phyloP scores from a whole-genome alignment of 1,140 invertebrate species.

The Cyrtorhinus lividipennis region DNA sequence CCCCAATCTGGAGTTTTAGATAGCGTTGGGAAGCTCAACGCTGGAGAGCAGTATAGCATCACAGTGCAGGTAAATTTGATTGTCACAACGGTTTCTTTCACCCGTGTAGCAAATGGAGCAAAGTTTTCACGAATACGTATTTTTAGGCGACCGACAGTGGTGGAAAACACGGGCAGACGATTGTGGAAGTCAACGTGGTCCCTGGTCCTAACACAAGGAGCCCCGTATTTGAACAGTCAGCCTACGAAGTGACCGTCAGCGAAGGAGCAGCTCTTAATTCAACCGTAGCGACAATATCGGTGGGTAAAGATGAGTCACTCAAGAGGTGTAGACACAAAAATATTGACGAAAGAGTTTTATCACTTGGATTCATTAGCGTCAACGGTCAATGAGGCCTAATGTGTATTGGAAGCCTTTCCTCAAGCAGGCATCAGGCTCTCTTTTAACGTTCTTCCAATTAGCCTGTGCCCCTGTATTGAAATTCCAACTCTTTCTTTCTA shows the following conservation, averaged over 20 bases:
- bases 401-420: neutral
- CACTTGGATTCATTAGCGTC: no score
- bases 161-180: slow-evolving; percentile 45
- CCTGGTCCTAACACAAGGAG: slow-evolving; percentile 73
- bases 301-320: slow-evolving; percentile 28
- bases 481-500: no score
- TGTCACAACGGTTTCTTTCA: slow-evolving; percentile 51
- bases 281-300: slow-evolving; percentile 53
- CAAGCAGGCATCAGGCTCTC: no score
- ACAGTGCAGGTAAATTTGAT: slow-evolving; percentile 73
- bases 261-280: slow-evolving; percentile 75
- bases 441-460: no score
- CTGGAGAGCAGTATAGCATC: slow-evolving; percentile 76
- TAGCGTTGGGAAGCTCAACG: slow-evolving; percentile 47
- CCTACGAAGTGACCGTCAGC: slow-evolving; percentile 74
- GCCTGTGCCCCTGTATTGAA: no score
- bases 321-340: slow-evolving; percentile 8
- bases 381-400: neutral
- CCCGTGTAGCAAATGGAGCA: slow-evolving; percentile 30
- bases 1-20: slow-evolving; percentile 57
- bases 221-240: slow-evolving; percentile 59
- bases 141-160: slow-evolving; percentile 35
- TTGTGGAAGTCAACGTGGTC: slow-evolving; percentile 64
- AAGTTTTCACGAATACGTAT: no score
- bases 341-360: slow-evolving; percentile 8